phyloP scores from a whole-genome alignment of 2,888 invertebrate genomes.

The Cecidostiba fungosa region DNA sequence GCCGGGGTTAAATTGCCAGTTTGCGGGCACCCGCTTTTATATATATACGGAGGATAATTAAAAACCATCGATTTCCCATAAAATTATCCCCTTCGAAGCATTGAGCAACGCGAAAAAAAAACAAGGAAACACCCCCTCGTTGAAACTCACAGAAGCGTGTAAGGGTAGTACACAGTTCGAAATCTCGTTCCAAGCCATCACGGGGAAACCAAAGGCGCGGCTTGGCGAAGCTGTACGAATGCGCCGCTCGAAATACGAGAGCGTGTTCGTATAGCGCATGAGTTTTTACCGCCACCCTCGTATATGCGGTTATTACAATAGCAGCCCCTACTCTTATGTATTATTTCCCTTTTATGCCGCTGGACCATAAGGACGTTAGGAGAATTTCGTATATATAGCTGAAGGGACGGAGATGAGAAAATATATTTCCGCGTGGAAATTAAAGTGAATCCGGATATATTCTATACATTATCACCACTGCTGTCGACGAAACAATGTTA shows the following conservation, averaged over 20 bases:
- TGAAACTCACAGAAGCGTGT: neutral
- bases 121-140: neutral
- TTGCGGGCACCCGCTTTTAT: too few relatives aligned
- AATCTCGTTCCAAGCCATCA: neutral
- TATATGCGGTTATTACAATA: neutral
- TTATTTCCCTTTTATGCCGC: neutral
- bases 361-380: neutral
- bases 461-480: too few relatives aligned
- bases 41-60: neutral
- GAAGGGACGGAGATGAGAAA: too few relatives aligned
- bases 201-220: neutral
- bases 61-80: neutral
- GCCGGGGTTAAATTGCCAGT: too few relatives aligned
- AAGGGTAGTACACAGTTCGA: neutral
- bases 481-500: neutral
- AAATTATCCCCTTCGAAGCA: neutral
- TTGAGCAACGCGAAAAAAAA: neutral
- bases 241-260: slow-evolving; percentile 2
- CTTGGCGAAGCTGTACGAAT: neutral
- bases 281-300: neutral
- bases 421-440: too few relatives aligned
- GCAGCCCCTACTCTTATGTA: neutral
- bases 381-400: neutral
- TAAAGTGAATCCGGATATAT: too few relatives aligned
- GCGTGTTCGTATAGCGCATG: neutral